Evolutionary conservation across 2,888 invertebrate genomes (phyloP).

Genomic region (Drosophila colorata): DNA sequence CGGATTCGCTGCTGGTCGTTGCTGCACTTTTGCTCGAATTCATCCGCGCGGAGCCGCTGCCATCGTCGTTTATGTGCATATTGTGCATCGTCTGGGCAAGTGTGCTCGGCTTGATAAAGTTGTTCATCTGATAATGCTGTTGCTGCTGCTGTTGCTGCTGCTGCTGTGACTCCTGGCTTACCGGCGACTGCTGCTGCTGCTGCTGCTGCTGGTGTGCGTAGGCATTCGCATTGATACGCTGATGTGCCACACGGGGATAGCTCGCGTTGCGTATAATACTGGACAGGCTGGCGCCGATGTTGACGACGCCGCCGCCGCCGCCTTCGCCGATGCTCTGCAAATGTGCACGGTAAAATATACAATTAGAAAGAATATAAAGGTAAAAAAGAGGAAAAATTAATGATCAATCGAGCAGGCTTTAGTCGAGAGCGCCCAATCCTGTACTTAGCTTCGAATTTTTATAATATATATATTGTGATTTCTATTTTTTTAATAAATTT

Average conservation of each 20-base stretch:
- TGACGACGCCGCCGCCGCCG: constrained; percentile 55
- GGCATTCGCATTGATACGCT: constrained; percentile 81
- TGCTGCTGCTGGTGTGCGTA: constrained; percentile 75
- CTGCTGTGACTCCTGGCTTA: constrained; percentile 64
- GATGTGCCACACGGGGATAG: constrained; percentile 81
- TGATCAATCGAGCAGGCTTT: too few relatives aligned
- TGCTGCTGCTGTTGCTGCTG: constrained; percentile 76
- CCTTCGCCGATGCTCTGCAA: constrained; percentile 81
- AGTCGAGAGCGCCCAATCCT: too few relatives aligned
- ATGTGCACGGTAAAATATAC: not conserved
- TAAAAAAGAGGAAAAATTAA: too few relatives aligned
- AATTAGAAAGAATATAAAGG: not conserved
- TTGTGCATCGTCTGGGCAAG: constrained; percentile 80
- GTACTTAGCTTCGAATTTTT: too few relatives aligned
- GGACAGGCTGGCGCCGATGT: constrained; percentile 79
- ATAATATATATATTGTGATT: too few relatives aligned
- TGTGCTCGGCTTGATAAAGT: constrained; percentile 70
- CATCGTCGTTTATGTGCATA: constrained; percentile 73
- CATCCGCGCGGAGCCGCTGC: constrained; percentile 64
- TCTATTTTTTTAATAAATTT: too few relatives aligned
- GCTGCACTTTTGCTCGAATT: constrained; percentile 81
- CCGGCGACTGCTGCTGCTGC: constrained; percentile 41
- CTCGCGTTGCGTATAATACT: constrained; percentile 84
- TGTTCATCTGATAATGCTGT: constrained; percentile 78
- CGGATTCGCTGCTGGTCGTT: constrained; percentile 83